Evolutionary conservation across 2,888 invertebrate genomes (phyloP), one percentile per base, ranked within the genome.

Genomic region (Melieria crassipennis): DNA sequence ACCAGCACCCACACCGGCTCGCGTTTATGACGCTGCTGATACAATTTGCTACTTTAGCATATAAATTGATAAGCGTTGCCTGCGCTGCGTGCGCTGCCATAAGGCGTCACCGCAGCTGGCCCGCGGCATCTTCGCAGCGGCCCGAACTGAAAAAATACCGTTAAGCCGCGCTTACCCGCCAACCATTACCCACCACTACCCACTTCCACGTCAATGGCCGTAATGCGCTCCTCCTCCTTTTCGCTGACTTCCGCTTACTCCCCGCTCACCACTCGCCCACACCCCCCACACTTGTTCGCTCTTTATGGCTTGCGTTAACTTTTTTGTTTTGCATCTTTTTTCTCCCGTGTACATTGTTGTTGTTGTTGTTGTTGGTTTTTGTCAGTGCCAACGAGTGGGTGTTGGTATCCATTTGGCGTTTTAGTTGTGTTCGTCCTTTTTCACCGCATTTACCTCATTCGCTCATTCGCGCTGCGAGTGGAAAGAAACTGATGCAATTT

Each of bases 401-500:
- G 58, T 43, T 42, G 58, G 10, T 58, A 58, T 58, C 43, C 43
- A 58, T 42, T 58, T 11, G 30, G 30, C 60, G 13, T 16, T 3
- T 3, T n/a, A 43, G 11, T 5, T 60, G 60, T 43, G 6, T 45
- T 60, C n/a, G 1, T 43, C 10, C 43, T 58, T 60, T 60, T 60
- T 9, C 45, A 13, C 57, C 30, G 30, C 10, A 30, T 16, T 42
- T 47, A 47, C n/a, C n/a, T 55, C 55, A 58, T 57, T 66, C 66
- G 48, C 47, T 62, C 43, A 58, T 58, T 30, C 4, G 47, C 45
- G 45, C 62, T 56, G 72, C 63, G 74, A 78, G 75, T 77, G 79
- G 79, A 80, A 80, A 80, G 81, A 84, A 85, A 83, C 85, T 85
- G 83, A 85, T 85, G 85, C 86, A 86, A 86, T 86, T 86, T 86